Evolutionary conservation across 2,888 invertebrate species (phyloP), one percentile per base, ranked within the genome.

Genomic region (Brachyptera risi): DNA sequence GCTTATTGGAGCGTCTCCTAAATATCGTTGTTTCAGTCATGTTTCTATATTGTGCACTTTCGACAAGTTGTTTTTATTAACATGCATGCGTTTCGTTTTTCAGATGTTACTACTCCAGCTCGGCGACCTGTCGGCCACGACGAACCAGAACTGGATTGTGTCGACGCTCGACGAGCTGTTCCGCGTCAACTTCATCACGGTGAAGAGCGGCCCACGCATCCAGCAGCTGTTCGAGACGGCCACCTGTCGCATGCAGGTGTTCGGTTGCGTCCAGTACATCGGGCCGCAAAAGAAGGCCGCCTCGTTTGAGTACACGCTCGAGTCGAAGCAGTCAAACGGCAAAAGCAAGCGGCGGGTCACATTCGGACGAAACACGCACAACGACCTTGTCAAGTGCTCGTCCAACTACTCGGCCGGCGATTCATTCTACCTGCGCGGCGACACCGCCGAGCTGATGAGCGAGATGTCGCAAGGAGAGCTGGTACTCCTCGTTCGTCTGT

Each of bases 171-270:
- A 40, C 17, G 60, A 63, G 54, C 35, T 63, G n/a, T 63, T 63
- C 44, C 63, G 63, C 21, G 63, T 63, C 24, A 63, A 63, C 38
- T 56, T 63, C 17, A 56, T 59, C 31, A 51, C 60, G 5, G 47
- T 54, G 23, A 54, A 47, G 23, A 31, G 51, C 9, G 51, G 40
- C 17, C 44, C 44, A 4, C 7, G 54, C 47, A 5, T 11, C 1
- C 47, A 9, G 4, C 42, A 9, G 9, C 37, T 35, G 3, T 21
- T 19, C 3, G 54, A 17, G 2, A 4, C 35, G n/a, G 51, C 17
- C 54, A 54, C 21, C 2, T n/a, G 2, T 15, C 23, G 58, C 23
- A 35, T 58, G 17, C 63, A 63, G 38, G 40, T 63, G 9, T 58
- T 61, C 21, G 63, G 63, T 1, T 58, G 58, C 47, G 61, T 61